These are phyloP conservation scores for Himalopsyche japonica DNA, from an alignment of 2,888 invertebrate genomes.

Conservation along the genomic window DNA sequence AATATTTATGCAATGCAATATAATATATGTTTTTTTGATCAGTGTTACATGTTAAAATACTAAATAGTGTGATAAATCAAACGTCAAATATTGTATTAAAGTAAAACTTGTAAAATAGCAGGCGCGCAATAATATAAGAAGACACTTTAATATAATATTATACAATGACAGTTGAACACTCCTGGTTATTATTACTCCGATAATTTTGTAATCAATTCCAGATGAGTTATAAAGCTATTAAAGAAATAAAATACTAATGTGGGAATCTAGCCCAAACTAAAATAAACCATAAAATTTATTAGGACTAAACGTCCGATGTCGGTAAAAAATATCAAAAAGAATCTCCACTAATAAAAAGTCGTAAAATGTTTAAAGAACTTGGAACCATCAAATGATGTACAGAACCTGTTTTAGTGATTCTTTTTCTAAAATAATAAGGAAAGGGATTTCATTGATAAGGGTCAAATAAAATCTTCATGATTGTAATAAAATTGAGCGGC, in stretches of 20 bases:
- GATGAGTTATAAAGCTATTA: background rate
- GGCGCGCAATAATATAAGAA: too few species aligned
- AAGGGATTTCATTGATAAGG: background rate
- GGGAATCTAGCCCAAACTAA: background rate
- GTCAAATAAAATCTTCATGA: background rate
- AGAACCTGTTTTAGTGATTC: background rate
- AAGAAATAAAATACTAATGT: conserved; percentile 3
- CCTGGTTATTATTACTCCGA: background rate
- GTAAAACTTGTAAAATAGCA: too few species aligned
- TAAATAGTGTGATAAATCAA: too few species aligned
- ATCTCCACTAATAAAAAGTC: background rate
- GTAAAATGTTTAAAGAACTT: background rate
- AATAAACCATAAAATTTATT: background rate
- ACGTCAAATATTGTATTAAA: too few species aligned
- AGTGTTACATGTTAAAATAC: too few species aligned
- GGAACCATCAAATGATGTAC: background rate
- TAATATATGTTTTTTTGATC: too few species aligned
- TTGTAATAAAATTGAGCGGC: background rate
- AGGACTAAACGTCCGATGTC: background rate
- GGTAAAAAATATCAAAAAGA: background rate
- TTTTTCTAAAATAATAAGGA: background rate
- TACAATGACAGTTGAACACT: background rate
- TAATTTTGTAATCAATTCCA: background rate
- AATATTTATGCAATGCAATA: too few species aligned
- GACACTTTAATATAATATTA: too few species aligned